Conservation (phyloP, 2,113 vertebrate species). For the Lathamus discolor region DNA sequence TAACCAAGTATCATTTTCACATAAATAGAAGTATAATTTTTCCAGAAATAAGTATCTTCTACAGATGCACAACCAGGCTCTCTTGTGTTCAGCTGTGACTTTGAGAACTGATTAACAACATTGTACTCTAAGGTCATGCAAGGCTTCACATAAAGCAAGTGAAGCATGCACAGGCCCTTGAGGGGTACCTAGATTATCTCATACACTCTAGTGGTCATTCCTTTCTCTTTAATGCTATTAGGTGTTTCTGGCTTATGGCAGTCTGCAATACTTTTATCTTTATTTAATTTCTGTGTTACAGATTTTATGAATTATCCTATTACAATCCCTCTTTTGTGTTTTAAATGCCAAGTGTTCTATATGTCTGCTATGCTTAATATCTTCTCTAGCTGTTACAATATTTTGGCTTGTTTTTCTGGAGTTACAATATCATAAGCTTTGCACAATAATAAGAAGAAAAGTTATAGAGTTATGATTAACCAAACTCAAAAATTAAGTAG, state of each 20-base stretch:
- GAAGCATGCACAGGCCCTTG: constrained; percentile 37
- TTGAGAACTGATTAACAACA: constrained; percentile 55
- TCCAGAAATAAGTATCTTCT: background rate
- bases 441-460: background rate
- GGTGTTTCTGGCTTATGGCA: constrained; percentile 6
- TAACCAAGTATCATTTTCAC: background rate
- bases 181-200: constrained; percentile 37
- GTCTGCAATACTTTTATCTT: constrained; percentile 1
- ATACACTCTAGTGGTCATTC: constrained; percentile 42
- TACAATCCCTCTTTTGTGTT: background rate
- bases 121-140: background rate
- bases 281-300: constrained; percentile 15
- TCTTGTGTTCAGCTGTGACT: constrained; percentile 23
- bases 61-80: background rate
- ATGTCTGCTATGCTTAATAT: background rate
- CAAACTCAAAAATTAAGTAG: background rate
- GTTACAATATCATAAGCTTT: background rate
- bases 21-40: background rate
- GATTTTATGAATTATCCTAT: constrained; percentile 26
- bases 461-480: background rate
- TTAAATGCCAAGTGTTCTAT: background rate
- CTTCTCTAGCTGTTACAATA: background rate
- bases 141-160: constrained; percentile 39
- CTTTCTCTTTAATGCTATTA: constrained; percentile 41
- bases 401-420: background rate